Conservation (phyloP, 2,797 vertebrate genomes). For the Phataginus tetradactyla region DNA sequence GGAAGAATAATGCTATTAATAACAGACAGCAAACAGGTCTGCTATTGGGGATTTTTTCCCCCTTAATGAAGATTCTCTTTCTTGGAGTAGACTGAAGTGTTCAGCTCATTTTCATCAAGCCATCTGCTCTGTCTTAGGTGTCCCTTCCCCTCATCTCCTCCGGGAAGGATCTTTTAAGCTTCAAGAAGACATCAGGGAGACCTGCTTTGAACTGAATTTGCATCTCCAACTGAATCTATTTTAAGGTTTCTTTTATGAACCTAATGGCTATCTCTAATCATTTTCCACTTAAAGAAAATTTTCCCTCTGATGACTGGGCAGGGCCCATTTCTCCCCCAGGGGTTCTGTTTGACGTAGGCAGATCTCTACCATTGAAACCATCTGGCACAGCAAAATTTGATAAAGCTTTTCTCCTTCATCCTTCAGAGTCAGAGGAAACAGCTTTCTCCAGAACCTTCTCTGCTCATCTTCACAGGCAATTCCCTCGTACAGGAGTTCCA, state of each 20-base stretch:
- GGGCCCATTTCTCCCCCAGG: not conserved
- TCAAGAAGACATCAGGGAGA: not conserved
- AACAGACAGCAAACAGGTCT: not conserved
- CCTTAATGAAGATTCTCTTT: constrained; percentile 24
- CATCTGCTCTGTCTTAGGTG: not conserved
- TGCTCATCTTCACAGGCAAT: not conserved
- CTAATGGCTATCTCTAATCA: not conserved
- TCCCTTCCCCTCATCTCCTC: not conserved
- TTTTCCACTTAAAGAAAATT: not conserved
- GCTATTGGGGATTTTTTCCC: not conserved
- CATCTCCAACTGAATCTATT: constrained; percentile 56
- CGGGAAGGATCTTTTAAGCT: constrained; percentile 1
- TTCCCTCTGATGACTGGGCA: not conserved
- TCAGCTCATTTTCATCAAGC: constrained; percentile 19
- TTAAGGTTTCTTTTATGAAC: constrained; percentile 49
- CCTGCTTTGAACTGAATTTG: constrained; percentile 63
- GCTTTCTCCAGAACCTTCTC: not conserved
- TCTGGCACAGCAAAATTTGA: not conserved
- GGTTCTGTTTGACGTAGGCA: not conserved
- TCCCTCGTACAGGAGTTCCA: not conserved
- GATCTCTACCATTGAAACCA: not conserved
- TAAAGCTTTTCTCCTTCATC: not conserved
- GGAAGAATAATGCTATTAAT: constrained; percentile 17
- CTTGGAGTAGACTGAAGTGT: not conserved
- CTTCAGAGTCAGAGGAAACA: not conserved